Base-by-base conservation (phyloP, 2,797 vertebrate genomes). In the Artibeus jamaicensis region DNA sequence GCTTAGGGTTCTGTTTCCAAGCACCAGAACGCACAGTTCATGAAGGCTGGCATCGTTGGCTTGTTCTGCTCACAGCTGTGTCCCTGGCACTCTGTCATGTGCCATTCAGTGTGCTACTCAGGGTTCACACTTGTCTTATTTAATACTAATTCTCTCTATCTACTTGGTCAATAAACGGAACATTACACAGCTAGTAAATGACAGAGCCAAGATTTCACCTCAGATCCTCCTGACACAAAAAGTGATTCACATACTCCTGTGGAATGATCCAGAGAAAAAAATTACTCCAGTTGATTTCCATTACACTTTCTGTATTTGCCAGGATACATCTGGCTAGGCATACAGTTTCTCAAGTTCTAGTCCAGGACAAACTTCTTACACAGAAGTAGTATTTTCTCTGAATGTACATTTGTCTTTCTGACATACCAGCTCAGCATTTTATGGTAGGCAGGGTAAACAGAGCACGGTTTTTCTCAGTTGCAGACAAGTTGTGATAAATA, bases 371-470 rank as follows among this genome's bases (percentile, higher is more conserved):
- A 57, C 93, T 57, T 86, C 44, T 67, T 32, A 57, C 53, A 50
- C 59, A 76, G 87, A 87, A 95, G 29, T 32, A 62, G 53, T 53
- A 81, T 87, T 74, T 78, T 88, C 55, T 92, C 16, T 44, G 37
- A 96, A 87, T 86, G 15, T 74, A 5, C 87, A 62, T 73, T 96
- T 86, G 11, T 89, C 42, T 97, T 86, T 94, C 53, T 88, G 77
- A 90, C 90, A 24, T 1, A 44, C 37, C 11, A 89, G 55, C 62
- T 82, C 46, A 91, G 86, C 44, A 32, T 74, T 87, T 78, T 95
- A 34, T 18, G 2, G n/a, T 19, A 68, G 57, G 15, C 34, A 59
- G 7, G 37, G 62, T 71, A 95, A 92, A 85, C 37, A 70, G 0
- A 76, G 18, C 12, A 53, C 82, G 4, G 9, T 34, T 93, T 85